These are phyloP conservation scores for Beris chalybata DNA, from an alignment of 2,888 invertebrate genomes.

Conservation along the genomic window DNA sequence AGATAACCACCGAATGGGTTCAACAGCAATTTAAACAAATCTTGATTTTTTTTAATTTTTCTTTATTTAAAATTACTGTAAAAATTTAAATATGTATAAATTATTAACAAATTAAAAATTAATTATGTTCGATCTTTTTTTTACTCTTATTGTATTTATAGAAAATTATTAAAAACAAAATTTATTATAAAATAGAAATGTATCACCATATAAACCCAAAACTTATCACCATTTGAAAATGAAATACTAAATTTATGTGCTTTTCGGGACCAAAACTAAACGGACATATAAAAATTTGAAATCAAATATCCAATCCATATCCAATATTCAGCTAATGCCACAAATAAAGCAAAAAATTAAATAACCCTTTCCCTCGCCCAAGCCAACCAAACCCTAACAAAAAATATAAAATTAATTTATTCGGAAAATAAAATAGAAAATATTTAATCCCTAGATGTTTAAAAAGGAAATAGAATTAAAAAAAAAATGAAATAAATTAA, in stretches of 20 bases:
- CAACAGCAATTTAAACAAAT: conserved; percentile 20
- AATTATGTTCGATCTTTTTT: too few species aligned
- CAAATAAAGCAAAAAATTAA: too few species aligned
- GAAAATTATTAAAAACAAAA: neutral
- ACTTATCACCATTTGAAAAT: neutral
- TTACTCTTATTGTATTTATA: neutral
- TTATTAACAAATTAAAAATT: too few species aligned
- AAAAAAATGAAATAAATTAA: too few species aligned
- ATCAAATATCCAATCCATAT: conserved; percentile 12
- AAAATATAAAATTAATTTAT: too few species aligned
- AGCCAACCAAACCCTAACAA: too few species aligned
- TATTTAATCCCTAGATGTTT: too few species aligned
- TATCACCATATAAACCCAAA: neutral
- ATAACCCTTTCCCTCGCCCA: too few species aligned
- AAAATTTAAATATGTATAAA: too few species aligned
- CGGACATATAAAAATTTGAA: conserved; percentile 19
- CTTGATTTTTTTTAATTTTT: neutral
- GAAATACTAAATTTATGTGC: conserved; percentile 16
- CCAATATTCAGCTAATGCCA: neutral
- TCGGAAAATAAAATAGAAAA: too few species aligned
- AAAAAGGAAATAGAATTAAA: too few species aligned
- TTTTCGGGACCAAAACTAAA: conserved; percentile 32
- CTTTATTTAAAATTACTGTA: neutral
- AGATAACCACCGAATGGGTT: conserved; percentile 40
- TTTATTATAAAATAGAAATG: neutral